Conservation (phyloP, 2,888 invertebrate genomes). For the Hirudinaria manillensis region DNA sequence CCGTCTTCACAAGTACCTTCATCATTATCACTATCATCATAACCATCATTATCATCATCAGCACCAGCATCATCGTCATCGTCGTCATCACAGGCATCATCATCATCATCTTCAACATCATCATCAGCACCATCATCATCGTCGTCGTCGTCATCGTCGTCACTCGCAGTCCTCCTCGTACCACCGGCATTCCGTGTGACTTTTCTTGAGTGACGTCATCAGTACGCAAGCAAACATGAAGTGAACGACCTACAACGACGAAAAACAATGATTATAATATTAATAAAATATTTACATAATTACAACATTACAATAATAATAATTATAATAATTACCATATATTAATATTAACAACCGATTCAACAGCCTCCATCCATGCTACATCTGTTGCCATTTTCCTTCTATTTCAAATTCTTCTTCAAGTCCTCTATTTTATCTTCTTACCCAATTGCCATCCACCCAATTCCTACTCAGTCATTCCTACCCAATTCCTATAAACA, state of each 20-base stretch:
- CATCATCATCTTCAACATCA: slow-evolving; percentile 26
- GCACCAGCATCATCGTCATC: slow-evolving; percentile 17
- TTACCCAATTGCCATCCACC: no score
- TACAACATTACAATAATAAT: no score
- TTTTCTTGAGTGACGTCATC: slow-evolving; percentile 27
- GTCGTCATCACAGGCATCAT: slow-evolving; percentile 21
- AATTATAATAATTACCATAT: no score
- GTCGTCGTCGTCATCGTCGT: neutral
- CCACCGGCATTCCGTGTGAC: slow-evolving; percentile 31
- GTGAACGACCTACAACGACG: slow-evolving; percentile 29
- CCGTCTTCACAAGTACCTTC: neutral
- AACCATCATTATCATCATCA: slow-evolving; percentile 21
- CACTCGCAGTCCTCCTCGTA: slow-evolving; percentile 31
- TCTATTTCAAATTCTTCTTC: no score
- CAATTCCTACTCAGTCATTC: no score
- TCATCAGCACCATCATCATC: slow-evolving; percentile 24
- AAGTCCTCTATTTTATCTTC: no score
- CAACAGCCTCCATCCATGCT: no score
- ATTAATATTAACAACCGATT: no score
- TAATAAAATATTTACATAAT: no score
- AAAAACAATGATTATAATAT: neutral
- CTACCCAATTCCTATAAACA: no score
- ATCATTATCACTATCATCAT: slow-evolving; percentile 13
- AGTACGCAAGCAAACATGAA: slow-evolving; percentile 33
- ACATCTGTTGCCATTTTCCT: no score